Base-by-base conservation (phyloP, 2,797 vertebrate genomes). In the Macropus fuliginosus region DNA sequence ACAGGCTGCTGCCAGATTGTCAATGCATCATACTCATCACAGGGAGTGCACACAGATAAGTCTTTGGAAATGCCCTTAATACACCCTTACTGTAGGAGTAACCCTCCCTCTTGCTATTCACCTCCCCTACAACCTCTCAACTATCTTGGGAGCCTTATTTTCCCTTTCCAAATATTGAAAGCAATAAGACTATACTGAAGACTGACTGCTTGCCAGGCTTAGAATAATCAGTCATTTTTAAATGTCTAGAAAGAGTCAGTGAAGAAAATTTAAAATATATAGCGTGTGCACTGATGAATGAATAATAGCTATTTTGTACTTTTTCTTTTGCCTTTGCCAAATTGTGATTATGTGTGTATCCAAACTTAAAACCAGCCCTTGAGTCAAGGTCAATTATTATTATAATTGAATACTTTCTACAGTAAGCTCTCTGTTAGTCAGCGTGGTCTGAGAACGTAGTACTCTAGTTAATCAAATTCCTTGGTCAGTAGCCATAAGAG, bases 241-340 rank as follows among this genome's bases (percentile, higher is more conserved):
- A 56, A 50, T 6, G 18, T 92, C 87, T 66, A 56, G 96, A 95
- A 29, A 16, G 34, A 54, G 52, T 90, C 62, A 92, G 91, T 55
- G 21, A 46, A 62, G 93, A 93, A 90, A 46, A 50, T 6, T 54
- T 50, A 91, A 74, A 91, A 87, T 89, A 0, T 5, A 28, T 56
- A 34, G 6, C 13, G 1, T 40, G 24, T 8, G 74, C 1, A 56
- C 10, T 27, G 12, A 1, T n/a, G 57, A 56, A 56, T n/a, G 52
- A 89, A 24, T 55, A 91, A 54, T n/a, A 91, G 31, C 50, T 4
- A 1, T 5, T 46, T 28, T 91, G 57, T 40, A 12, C 55, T 50
- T 5, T 28, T 87, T 87, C 5, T 74, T 54, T 52, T 92, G 1
- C 21, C 87, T 14, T 28, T 29, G 50, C 89, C 56, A 50, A 57